These are phyloP conservation scores for Stegodyphus dumicola DNA, from an alignment of 1,140 invertebrate genomes.

Conservation along the genomic window DNA sequence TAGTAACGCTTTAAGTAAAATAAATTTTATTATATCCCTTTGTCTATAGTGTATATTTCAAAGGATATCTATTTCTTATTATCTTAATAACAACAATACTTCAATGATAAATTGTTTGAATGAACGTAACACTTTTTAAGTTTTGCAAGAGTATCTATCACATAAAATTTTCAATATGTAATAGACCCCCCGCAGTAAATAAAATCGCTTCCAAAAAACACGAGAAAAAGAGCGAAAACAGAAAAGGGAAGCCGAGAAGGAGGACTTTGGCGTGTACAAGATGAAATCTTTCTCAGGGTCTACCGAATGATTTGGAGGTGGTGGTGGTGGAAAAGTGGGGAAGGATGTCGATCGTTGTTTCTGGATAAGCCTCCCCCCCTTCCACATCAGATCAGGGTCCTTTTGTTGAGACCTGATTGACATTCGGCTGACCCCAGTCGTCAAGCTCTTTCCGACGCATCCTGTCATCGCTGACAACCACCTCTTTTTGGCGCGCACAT, in stretches of 20 bases:
- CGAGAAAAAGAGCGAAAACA: slow-evolving; percentile 20
- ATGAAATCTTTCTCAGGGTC: slow-evolving; percentile 51
- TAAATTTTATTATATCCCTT: too few species aligned
- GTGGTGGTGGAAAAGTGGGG: not conserved
- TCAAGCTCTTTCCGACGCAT: not conserved
- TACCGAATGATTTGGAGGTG: slow-evolving; percentile 35
- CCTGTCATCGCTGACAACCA: not conserved
- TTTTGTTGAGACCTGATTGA: slow-evolving; percentile 39
- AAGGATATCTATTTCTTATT: too few species aligned
- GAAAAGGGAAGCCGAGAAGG: slow-evolving; percentile 18
- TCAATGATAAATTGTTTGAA: too few species aligned
- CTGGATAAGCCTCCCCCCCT: not conserved
- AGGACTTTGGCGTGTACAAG: slow-evolving; percentile 45
- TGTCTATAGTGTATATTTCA: too few species aligned
- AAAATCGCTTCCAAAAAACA: slow-evolving; percentile 35
- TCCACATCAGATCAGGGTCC: not conserved
- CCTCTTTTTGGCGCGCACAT: not conserved
- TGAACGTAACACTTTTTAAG: too few species aligned
- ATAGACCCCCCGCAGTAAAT: slow-evolving; percentile 27
- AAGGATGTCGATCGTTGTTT: slow-evolving; percentile 32
- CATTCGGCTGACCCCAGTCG: slow-evolving; percentile 22
- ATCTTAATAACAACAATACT: too few species aligned
- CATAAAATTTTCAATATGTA: not conserved
- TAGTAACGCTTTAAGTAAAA: too few species aligned
- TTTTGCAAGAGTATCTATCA: not conserved